These are phyloP conservation scores for Urophycis tenuis DNA, from an alignment of 2,797 vertebrate genomes.

Conservation along the genomic window DNA sequence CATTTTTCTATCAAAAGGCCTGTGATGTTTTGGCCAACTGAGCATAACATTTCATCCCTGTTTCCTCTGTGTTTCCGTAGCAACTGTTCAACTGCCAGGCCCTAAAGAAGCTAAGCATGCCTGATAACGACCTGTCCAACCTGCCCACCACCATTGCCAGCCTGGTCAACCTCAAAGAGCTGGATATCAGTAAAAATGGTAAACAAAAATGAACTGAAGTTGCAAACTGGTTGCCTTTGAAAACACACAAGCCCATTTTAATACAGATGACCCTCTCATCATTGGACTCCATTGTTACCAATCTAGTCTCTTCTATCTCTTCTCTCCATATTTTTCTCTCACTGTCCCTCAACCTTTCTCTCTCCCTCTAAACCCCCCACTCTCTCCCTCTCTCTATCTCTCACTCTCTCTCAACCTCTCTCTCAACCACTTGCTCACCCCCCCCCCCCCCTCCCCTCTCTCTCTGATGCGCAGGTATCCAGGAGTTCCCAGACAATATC, in stretches of 20 bases:
- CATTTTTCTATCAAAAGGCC: neutral
- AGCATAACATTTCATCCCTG: neutral
- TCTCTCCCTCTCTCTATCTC: neutral
- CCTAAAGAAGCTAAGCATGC: conserved; percentile 94
- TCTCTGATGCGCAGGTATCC: conserved; percentile 76
- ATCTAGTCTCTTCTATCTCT: too few relatives aligned
- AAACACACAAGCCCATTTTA: too few relatives aligned
- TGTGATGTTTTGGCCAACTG: too few relatives aligned
- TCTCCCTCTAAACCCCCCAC: too few relatives aligned
- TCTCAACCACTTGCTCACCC: conserved; percentile 17
- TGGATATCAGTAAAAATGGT: conserved; percentile 99
- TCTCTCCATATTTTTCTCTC: neutral
- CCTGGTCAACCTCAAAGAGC: conserved; percentile 95
- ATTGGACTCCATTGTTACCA: neutral
- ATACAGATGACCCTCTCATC: too few relatives aligned
- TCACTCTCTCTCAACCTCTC: neutral
- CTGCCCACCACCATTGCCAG: conserved; percentile 94
- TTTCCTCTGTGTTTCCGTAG: conserved; percentile 67
- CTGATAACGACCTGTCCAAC: conserved; percentile 95
- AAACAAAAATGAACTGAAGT: conserved; percentile 25
- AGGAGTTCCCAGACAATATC: conserved; percentile 99
- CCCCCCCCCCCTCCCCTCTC: neutral
- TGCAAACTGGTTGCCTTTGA: neutral
- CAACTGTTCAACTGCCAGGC: conserved; percentile 99
- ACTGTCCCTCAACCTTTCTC: neutral